These are phyloP conservation scores for Margaritifera margaritifera DNA, from an alignment of 2,888 invertebrate species.

Conservation along the genomic window DNA sequence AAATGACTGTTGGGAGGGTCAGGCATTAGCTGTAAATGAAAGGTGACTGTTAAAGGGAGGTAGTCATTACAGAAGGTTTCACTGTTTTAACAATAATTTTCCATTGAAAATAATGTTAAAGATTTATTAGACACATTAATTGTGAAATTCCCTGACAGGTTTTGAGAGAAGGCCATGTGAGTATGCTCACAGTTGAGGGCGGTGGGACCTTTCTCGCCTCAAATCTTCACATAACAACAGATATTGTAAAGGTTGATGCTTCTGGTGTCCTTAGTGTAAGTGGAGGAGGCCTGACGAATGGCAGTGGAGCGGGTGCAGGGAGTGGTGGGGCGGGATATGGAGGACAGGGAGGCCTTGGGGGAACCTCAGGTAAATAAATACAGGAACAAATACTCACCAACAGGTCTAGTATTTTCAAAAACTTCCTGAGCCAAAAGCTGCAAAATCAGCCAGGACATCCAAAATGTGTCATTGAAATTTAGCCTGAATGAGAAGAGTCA, in stretches of 20 bases:
- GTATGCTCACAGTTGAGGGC: constrained; percentile 46
- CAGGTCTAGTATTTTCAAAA: too few species aligned
- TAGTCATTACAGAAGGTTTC: too few species aligned
- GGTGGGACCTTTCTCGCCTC: constrained; percentile 40
- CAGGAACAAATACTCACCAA: background rate
- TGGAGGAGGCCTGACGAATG: constrained; percentile 41
- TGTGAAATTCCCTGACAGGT: constrained; percentile 19
- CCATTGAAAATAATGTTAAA: too few species aligned
- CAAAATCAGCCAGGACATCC: too few species aligned
- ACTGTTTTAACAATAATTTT: too few species aligned
- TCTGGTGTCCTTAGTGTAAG: constrained; percentile 38
- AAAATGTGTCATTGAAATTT: too few species aligned
- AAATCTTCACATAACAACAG: constrained; percentile 38
- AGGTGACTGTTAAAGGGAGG: too few species aligned
- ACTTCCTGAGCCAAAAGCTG: too few species aligned
- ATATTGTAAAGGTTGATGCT: constrained; percentile 44
- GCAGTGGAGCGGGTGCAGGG: constrained; percentile 36
- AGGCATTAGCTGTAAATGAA: too few species aligned
- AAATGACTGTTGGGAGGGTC: too few species aligned
- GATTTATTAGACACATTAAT: background rate
- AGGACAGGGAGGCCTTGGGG: constrained; percentile 41
- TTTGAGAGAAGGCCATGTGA: constrained; percentile 15
- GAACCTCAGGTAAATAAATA: constrained; percentile 19
- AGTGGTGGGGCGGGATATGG: constrained; percentile 49
- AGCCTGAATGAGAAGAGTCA: too few species aligned